phyloP scores from a whole-genome alignment of 1,140 invertebrate species.

The Pectinophora gossypiella region DNA sequence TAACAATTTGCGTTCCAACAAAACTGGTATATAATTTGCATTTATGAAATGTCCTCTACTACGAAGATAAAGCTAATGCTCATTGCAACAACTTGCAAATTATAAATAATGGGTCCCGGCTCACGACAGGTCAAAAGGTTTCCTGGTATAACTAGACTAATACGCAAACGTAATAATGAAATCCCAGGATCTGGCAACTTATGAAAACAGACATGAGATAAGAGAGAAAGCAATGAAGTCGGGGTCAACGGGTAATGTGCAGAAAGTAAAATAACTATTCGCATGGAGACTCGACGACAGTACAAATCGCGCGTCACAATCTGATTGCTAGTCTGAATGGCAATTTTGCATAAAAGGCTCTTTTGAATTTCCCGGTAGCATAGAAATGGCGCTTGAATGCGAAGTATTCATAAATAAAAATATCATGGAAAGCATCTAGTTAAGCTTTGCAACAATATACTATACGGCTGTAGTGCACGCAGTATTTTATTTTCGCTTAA shows the following conservation, averaged over 20 bases:
- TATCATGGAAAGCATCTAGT: not conserved
- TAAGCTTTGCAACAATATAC: too few relatives aligned
- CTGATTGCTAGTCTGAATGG: slow-evolving; percentile 29
- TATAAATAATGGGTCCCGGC: slow-evolving; percentile 23
- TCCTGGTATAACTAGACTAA: not conserved
- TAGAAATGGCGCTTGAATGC: not conserved
- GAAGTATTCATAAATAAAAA: slow-evolving; percentile 3
- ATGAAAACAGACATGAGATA: slow-evolving; percentile 30
- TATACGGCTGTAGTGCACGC: too few relatives aligned
- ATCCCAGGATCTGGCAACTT: slow-evolving; percentile 19
- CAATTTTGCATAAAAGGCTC: slow-evolving; percentile 10
- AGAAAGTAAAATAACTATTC: slow-evolving; percentile 33
- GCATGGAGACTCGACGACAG: slow-evolving; percentile 23
- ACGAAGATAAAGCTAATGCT: slow-evolving; percentile 21
- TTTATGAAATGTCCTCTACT: slow-evolving; percentile 10
- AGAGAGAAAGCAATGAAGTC: slow-evolving; percentile 39
- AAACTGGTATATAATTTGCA: not conserved
- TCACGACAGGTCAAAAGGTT: slow-evolving; percentile 27
- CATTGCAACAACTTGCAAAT: slow-evolving; percentile 22
- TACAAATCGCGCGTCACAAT: slow-evolving; percentile 29
- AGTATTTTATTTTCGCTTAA: too few relatives aligned
- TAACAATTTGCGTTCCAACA: not conserved
- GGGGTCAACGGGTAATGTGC: slow-evolving; percentile 35
- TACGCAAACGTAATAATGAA: slow-evolving; percentile 16
- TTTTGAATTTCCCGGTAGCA: slow-evolving; percentile 2